Evolutionary conservation across 2,888 invertebrate species (phyloP), one percentile per base, ranked within the genome.

Genomic region (Ligdia adustata): DNA sequence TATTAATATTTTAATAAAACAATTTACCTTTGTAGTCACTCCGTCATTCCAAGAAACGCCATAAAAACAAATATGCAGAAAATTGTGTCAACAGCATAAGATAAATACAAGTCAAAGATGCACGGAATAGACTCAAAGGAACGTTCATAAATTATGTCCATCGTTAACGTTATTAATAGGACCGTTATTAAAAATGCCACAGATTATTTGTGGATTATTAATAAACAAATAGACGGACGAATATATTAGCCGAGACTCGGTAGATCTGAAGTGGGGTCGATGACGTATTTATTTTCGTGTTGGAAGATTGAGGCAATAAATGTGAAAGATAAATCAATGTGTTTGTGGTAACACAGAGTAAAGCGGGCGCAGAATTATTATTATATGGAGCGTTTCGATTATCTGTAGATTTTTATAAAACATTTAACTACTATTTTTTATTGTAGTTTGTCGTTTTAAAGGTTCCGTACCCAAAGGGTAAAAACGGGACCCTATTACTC

Each of bases 261-360:
- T 52, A 64, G 69, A 69, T 75, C 73, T 73, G 72, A 68, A 69
- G 69, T 59, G 49, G 61, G 60, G 40, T 55, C 62, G 69, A 69
- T 75, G 76, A 76, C 75, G 70, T 76, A 79, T 80, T 70, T 68
- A 72, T 65, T 12, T n/a, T 27, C 5, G 7, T 15, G 16, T 14
- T 18, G 2, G 6, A 9, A 16, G 11, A 6, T 5, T 2, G 2
- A 4, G n/a, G 55, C 69, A 63, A 66, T 70, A 73, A 76, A 80
- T 78, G 69, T 67, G 65, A 49, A 54, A 60, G 62, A 79, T 80
- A 80, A 81, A 80, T 82, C 79, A 77, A 60, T 22, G 18, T n/a
- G 22, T 22, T 18, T 65, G 57, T 46, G 37, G 13, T 7, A 52
- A 2, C 75, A 81, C 65, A 75, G 79, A 79, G 24, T 66, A 63